Evolutionary conservation across 2,113 vertebrate genomes (phyloP).

Genomic region (Eira barbara): DNA sequence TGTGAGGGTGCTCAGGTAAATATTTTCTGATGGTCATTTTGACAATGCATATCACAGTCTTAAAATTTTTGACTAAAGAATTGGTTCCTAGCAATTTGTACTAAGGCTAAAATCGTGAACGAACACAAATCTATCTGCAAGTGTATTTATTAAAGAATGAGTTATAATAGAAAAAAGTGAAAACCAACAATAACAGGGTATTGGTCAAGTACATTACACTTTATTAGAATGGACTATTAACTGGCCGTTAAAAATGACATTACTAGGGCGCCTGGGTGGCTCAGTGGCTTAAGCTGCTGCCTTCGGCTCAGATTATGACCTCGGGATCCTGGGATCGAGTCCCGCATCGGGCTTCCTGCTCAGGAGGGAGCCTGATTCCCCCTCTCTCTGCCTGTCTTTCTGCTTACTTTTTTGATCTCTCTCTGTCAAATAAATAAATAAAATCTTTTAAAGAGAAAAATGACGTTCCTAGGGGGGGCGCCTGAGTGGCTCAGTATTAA

Average conservation of each 20-base stretch:
- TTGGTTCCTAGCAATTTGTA: background rate
- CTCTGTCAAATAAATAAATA: too few species aligned
- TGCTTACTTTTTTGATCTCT: too few species aligned
- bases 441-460: too few species aligned
- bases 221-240: background rate
- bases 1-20: background rate
- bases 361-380: too few species aligned
- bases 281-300: background rate
- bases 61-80: background rate
- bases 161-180: background rate
- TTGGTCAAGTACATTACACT: background rate
- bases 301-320: accelerated
- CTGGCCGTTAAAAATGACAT: background rate
- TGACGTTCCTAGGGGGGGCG: too few species aligned
- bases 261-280: background rate
- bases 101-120: background rate
- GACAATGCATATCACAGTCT: background rate
- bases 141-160: background rate
- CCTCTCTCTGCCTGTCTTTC: too few species aligned
- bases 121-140: background rate
- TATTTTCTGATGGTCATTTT: background rate
- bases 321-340: too few species aligned
- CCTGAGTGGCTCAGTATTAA: too few species aligned
- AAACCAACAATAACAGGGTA: background rate
- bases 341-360: too few species aligned